Base-by-base conservation (phyloP, 2,113 vertebrate genomes). In the Trematocara variabile region DNA sequence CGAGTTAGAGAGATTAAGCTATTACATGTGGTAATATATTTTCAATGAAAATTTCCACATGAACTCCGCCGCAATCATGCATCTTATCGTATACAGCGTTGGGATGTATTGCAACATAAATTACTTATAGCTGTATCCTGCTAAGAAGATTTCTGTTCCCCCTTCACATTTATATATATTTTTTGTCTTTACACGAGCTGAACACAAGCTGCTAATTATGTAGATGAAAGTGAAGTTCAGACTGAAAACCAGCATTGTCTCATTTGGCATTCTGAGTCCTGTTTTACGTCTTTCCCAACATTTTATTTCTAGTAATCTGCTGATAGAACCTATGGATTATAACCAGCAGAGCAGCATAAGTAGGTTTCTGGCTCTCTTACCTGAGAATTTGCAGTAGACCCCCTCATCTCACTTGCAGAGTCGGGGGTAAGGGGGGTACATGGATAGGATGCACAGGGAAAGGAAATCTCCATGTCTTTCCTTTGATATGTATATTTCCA, bases 401-500 rank as follows among this genome's bases (percentile, higher is more conserved):
- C 80, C 80, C 50, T 87, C 80, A 68, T 82, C 92, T 94, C 86
- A 84, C 89, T 91, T 88, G 60, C 44, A 5, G 58, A 86, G 77
- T 83, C 10, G 18, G 46, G 41, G 9, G 12, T 18, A 20, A 2
- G 82, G 80, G 86, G 65, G 53, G 8, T 90, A 87, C 92, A 94
- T 70, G 92, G 90, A 92, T 91, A 86, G 88, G 90, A 93, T 91
- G 88, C 91, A 93, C 84, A 92, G 73, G 89, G 91, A 86, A 92
- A 83, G 92, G 86, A 95, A 94, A 94, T 95, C 94, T 95, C 92
- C 93, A 87, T 93, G 93, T 95, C 88, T 93, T 90, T 92, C 90
- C 93, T 96, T 96, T 96, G 95, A 96, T 95, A 95, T 96, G 95
- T 92, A 96, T 95, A 96, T 96, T 95, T 95, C 88, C 89, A 94